phyloP scores from a whole-genome alignment of 2,113 vertebrate genomes.

The Propithecus coquereli region DNA sequence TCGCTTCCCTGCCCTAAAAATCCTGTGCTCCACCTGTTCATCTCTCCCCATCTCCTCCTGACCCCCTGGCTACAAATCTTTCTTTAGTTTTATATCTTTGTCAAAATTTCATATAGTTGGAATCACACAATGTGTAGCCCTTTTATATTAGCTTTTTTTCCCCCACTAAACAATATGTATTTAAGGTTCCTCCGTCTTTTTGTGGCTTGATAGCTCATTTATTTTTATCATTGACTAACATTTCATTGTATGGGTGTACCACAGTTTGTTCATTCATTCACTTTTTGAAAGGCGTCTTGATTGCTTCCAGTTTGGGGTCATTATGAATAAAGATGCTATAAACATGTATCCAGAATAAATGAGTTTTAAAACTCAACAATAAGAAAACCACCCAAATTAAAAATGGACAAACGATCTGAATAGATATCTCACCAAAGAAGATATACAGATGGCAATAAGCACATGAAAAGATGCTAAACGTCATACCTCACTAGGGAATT shows the following conservation, averaged over 20 bases:
- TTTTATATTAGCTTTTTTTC: neutral
- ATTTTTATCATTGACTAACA: neutral
- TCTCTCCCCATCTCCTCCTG: no score
- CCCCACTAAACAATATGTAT: neutral
- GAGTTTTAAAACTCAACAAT: neutral
- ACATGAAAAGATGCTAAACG: neutral
- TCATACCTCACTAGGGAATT: neutral
- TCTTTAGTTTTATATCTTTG: neutral
- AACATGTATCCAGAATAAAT: neutral
- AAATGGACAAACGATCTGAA: neutral
- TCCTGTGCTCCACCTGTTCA: neutral
- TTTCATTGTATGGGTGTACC: neutral
- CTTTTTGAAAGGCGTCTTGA: neutral
- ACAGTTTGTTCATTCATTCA: neutral
- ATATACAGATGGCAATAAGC: neutral
- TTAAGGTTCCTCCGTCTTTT: neutral
- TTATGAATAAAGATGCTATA: neutral
- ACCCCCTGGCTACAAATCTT: neutral
- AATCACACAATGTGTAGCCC: neutral
- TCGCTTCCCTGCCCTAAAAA: neutral
- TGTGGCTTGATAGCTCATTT: neutral
- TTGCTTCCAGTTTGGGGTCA: neutral
- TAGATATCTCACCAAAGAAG: neutral
- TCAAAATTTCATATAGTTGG: neutral
- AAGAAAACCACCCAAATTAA: neutral